Percentiles rank a stretch among this genome's conserved stretches.
Evolutionary conservation across 2,888 invertebrate species (phyloP).

Genomic region (Beris morrisii): DNA sequence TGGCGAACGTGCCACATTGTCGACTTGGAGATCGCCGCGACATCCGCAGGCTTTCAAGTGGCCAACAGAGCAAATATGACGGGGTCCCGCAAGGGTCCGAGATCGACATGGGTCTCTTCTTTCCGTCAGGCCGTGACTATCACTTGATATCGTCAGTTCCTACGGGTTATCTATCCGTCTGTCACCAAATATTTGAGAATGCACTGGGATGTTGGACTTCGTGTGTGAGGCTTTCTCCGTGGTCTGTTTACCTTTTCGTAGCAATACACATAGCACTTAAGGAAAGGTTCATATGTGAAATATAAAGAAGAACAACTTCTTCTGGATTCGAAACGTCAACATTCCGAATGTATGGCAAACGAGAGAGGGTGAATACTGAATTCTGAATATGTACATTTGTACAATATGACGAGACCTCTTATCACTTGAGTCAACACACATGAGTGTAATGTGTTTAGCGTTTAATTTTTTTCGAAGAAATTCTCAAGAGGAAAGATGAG

Average conservation of each 20-base stretch:
- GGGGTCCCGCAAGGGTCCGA: too few relatives aligned
- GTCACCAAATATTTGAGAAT: constrained; percentile 26
- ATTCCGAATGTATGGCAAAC: constrained; percentile 10
- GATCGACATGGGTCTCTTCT: too few relatives aligned
- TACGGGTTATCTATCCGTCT: constrained; percentile 17
- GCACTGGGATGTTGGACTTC: constrained; percentile 16
- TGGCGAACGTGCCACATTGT: constrained; percentile 27
- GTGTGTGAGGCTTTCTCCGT: constrained; percentile 11
- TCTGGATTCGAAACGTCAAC: constrained; percentile 11
- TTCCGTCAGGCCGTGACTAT: not conserved
- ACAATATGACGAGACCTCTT: too few relatives aligned
- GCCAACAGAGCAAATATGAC: too few relatives aligned
- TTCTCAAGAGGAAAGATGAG: too few relatives aligned
- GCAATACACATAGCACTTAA: constrained; percentile 16
- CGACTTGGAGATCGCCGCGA: not conserved
- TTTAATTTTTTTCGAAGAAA: too few relatives aligned
- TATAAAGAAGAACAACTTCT: constrained; percentile 11
- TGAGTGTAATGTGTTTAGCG: too few relatives aligned
- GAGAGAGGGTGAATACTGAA: not conserved
- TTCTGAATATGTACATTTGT: too few relatives aligned
- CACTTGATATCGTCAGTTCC: constrained; percentile 8
- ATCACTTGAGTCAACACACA: too few relatives aligned
- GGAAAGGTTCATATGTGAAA: not conserved
- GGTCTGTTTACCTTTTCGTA: constrained; percentile 25
- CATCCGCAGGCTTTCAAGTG: too few relatives aligned